Conservation (phyloP, 2,888 invertebrate genomes). For the Euproctis similis region DNA sequence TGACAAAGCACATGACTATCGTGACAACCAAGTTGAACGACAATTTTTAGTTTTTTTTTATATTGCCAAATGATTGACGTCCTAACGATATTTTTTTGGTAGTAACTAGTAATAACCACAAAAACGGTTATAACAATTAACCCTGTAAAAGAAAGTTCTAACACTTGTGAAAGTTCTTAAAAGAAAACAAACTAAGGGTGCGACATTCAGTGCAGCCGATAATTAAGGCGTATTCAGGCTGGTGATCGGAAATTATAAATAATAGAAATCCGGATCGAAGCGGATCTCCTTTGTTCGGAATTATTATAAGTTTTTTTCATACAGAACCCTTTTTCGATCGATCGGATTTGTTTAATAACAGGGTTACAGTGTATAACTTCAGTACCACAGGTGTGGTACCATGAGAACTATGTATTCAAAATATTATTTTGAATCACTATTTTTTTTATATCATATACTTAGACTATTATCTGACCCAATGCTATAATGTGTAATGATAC, state of each 20-base stretch:
- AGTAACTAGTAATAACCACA: too few relatives aligned
- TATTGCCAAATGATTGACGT: too few relatives aligned
- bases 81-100: too few relatives aligned
- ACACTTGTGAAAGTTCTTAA: constrained; percentile 50
- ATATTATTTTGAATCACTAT: too few relatives aligned
- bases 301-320: constrained; percentile 65
- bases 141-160: constrained; percentile 47
- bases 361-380: constrained; percentile 50
- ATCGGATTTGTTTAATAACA: constrained; percentile 69
- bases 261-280: constrained; percentile 66
- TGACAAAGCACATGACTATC: too few relatives aligned
- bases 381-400: constrained; percentile 55
- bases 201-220: constrained; percentile 60
- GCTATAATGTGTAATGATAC: too few relatives aligned
- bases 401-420: constrained; percentile 24
- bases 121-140: constrained; percentile 33
- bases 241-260: constrained; percentile 73
- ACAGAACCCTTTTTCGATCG: constrained; percentile 68
- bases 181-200: constrained; percentile 51
- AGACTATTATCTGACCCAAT: too few relatives aligned
- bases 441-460: too few relatives aligned
- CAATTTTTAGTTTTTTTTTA: too few relatives aligned
- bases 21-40: too few relatives aligned
- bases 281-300: constrained; percentile 71
- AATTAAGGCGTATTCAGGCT: constrained; percentile 75